Conservation (phyloP, 2,797 vertebrate genomes). For the Lagocephalus sceleratus region DNA sequence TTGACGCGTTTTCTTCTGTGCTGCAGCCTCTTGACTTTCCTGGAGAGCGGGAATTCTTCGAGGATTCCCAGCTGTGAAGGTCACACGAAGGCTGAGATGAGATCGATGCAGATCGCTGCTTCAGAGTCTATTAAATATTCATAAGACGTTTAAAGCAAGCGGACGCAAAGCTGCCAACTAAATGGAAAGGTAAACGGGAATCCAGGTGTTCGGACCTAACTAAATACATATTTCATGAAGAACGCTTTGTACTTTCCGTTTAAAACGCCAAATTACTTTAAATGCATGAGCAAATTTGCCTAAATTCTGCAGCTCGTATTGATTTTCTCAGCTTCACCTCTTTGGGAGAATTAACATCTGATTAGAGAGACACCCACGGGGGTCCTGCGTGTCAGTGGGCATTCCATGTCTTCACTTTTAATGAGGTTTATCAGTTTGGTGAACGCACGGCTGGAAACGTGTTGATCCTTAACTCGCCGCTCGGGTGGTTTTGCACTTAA, state of each 20-base stretch:
- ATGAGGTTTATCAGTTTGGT: too few species aligned
- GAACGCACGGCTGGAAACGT: too few species aligned
- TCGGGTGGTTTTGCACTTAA: too few species aligned
- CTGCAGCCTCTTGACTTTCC: background rate
- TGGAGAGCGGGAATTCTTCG: background rate
- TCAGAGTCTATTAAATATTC: slow-evolving; percentile 20
- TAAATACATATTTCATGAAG: slow-evolving; percentile 6
- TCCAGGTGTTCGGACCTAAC: background rate
- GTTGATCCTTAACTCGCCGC: too few species aligned
- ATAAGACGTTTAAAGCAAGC: slow-evolving; percentile 11
- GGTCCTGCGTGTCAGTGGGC: too few species aligned
- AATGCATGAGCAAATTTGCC: background rate
- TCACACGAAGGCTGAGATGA: slow-evolving; percentile 5
- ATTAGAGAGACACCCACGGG: too few species aligned
- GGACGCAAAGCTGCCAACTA: background rate
- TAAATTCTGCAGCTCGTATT: background rate
- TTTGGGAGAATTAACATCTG: too few species aligned
- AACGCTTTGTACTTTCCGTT: background rate
- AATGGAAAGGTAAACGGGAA: slow-evolving; percentile 6
- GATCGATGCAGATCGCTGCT: slow-evolving; percentile 8
- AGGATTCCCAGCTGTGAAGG: slow-evolving; percentile 2
- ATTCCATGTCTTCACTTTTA: too few species aligned
- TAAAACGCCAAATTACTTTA: background rate
- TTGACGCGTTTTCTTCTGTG: background rate
- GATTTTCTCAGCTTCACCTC: background rate